These are phyloP conservation scores for Hymenopus coronatus DNA, from an alignment of 2,888 invertebrate genomes.

Conservation along the genomic window DNA sequence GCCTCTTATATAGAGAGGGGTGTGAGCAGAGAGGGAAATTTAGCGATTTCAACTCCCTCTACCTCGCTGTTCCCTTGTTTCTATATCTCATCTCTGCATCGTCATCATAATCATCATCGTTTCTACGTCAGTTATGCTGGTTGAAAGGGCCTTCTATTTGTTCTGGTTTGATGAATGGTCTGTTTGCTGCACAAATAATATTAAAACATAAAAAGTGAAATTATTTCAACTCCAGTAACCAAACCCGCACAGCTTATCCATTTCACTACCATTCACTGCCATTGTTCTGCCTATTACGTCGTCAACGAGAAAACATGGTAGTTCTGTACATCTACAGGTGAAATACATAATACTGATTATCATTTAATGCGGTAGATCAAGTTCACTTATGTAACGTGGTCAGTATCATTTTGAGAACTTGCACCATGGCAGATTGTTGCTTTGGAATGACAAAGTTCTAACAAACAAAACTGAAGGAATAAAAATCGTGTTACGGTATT, in stretches of 20 bases:
- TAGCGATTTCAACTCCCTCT: not conserved
- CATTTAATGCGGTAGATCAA: no score
- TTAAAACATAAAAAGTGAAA: constrained; percentile 10
- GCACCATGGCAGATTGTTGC: no score
- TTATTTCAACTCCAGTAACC: constrained; percentile 1
- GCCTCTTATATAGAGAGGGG: not conserved
- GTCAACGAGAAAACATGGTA: not conserved
- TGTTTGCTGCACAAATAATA: constrained; percentile 16
- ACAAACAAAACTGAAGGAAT: no score
- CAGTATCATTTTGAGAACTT: no score
- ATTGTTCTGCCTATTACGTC: not conserved
- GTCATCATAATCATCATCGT: not conserved
- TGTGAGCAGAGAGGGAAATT: not conserved
- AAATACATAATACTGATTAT: not conserved
- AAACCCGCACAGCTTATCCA: not conserved
- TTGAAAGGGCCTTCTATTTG: constrained; percentile 5
- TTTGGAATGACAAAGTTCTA: no score
- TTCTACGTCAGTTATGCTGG: not conserved
- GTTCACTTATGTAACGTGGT: no score
- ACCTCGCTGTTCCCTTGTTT: not conserved
- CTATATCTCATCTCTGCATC: not conserved
- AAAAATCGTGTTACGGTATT: no score
- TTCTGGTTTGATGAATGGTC: constrained; percentile 1
- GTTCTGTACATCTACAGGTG: not conserved
- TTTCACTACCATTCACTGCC: not conserved